Conservation (phyloP, 2,113 vertebrate genomes). For the Phylloscopus trochiloides region DNA sequence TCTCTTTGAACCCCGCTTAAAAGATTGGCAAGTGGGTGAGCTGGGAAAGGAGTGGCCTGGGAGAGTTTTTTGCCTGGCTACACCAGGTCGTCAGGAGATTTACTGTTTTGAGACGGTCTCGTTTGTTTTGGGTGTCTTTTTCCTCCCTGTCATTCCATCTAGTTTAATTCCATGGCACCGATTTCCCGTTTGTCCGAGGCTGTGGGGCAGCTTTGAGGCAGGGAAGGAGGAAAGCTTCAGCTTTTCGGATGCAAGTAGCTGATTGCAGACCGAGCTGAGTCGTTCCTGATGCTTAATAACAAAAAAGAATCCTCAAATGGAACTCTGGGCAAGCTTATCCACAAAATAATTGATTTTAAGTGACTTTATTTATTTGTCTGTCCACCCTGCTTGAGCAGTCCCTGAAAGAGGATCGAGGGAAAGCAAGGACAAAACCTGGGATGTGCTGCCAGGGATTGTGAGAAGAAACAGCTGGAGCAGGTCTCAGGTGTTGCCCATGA, state of each 20-base stretch:
- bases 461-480: background rate
- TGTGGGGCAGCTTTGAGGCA: background rate
- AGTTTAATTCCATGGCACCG: background rate
- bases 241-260: background rate
- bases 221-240: background rate
- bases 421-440: background rate
- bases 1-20: fast-evolving
- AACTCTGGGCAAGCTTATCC: background rate
- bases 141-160: fast-evolving
- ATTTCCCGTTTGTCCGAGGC: background rate
- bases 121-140: background rate
- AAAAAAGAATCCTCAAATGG: background rate
- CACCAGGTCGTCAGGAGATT: background rate
- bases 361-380: background rate
- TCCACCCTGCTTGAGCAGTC: background rate
- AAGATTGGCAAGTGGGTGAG: background rate
- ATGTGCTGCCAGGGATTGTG: background rate
- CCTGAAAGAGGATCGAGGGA: background rate
- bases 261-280: background rate
- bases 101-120: background rate
- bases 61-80: background rate
- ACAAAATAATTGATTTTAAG: background rate
- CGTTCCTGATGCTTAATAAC: background rate
- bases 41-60: background rate
- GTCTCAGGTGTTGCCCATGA: background rate